Percentiles rank a stretch among this genome's conserved stretches.
phyloP scores from a whole-genome alignment of 2,113 vertebrate species.

The Vidua macroura region DNA sequence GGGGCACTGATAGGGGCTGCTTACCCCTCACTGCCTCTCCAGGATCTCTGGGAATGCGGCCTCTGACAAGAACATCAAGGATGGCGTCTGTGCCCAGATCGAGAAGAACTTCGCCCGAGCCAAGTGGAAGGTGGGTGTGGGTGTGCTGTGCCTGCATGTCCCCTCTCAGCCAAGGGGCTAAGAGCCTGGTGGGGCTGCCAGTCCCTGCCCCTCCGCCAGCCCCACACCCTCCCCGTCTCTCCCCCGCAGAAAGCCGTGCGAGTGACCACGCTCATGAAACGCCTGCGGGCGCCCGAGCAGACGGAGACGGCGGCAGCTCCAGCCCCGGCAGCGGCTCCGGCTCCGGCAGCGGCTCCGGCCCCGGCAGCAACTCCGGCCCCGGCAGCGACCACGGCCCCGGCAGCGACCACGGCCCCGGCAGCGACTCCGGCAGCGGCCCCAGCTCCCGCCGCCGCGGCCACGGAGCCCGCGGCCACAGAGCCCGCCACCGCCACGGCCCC shows the following conservation, averaged over 20 bases:
- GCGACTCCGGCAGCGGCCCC: too few species aligned
- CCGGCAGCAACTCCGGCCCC: conserved; percentile 37
- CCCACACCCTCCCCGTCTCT: not conserved
- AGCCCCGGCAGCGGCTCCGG: not conserved
- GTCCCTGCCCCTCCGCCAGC: not conserved
- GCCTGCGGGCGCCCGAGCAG: conserved; percentile 87
- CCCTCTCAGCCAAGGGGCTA: not conserved
- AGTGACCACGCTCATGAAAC: conserved; percentile 97
- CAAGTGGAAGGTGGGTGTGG: conserved; percentile 91
- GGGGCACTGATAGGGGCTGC: not conserved
- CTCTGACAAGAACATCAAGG: conserved; percentile 98
- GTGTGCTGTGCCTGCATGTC: not conserved
- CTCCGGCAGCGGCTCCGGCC: not conserved
- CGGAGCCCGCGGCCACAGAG: too few species aligned
- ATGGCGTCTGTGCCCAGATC: conserved; percentile 95
- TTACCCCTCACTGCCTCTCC: not conserved
- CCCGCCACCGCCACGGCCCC: too few species aligned
- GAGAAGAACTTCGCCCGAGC: conserved; percentile 98
- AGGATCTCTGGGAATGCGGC: conserved; percentile 98
- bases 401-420: fast-evolving
- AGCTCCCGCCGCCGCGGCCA: too few species aligned
- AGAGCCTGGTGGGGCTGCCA: not conserved
- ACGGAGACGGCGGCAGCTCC: conserved; percentile 43
- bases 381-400: not conserved
- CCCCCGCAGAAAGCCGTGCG: conserved; percentile 90